phyloP scores from a whole-genome alignment of 1,140 invertebrate species.

The Palaemon carinicauda region DNA sequence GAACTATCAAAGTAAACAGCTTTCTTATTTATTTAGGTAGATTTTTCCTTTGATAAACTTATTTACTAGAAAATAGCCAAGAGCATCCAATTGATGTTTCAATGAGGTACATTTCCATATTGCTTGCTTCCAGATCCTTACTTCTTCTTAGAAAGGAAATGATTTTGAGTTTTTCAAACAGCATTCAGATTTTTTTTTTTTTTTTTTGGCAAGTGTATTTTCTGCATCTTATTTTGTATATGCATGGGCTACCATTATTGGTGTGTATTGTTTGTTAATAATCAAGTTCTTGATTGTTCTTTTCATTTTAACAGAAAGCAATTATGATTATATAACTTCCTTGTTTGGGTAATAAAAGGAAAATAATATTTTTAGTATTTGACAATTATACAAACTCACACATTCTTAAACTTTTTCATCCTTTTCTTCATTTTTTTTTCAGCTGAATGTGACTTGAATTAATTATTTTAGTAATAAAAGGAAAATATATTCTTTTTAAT shows the following conservation, averaged over 20 bases:
- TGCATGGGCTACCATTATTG: background rate
- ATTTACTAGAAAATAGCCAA: background rate
- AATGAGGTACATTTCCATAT: background rate
- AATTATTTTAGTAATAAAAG: no score
- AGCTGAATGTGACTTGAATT: no score
- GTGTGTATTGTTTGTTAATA: background rate
- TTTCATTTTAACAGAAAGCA: background rate
- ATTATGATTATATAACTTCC: no score
- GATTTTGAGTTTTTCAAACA: background rate
- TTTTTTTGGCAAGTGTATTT: background rate
- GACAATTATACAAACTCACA: no score
- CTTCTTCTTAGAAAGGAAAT: background rate
- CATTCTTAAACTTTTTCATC: no score
- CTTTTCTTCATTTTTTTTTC: no score
- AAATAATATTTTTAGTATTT: no score
- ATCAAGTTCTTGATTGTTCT: background rate
- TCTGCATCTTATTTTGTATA: background rate
- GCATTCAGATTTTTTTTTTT: background rate
- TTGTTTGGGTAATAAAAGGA: no score
- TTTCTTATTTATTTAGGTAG: no score
- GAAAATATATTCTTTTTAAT: no score
- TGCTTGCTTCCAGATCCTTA: background rate
- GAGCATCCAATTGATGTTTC: background rate
- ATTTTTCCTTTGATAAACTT: background rate
- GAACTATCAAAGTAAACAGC: no score